phyloP scores from a whole-genome alignment of 2,888 invertebrate genomes.

The Rhagium mordax region DNA sequence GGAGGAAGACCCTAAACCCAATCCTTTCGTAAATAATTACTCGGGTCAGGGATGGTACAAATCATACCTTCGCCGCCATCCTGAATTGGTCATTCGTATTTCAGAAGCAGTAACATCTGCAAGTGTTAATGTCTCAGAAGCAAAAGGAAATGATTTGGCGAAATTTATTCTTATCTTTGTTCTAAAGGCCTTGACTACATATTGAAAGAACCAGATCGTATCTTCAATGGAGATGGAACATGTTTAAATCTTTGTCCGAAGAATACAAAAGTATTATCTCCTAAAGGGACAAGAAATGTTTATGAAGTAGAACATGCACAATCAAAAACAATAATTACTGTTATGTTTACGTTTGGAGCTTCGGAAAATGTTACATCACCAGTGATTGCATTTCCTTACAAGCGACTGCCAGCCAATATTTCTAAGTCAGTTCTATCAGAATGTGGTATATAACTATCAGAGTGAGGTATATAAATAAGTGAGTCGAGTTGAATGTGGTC shows the following conservation, averaged over 20 bases:
- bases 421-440: slow-evolving; percentile 7
- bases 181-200: slow-evolving; percentile 21
- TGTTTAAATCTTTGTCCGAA: slow-evolving; percentile 35
- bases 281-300: slow-evolving; percentile 31
- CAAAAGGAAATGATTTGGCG: slow-evolving; percentile 29
- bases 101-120: slow-evolving; percentile 24
- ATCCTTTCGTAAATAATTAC: too few species aligned
- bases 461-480: too few species aligned
- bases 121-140: neutral
- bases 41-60: too few species aligned
- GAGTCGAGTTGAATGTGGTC: too few species aligned
- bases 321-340: slow-evolving; percentile 13
- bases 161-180: slow-evolving; percentile 39
- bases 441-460: too few species aligned
- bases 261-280: slow-evolving; percentile 31
- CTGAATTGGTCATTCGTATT: too few species aligned
- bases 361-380: neutral
- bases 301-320: slow-evolving; percentile 23
- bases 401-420: slow-evolving; percentile 24
- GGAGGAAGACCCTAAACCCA: too few species aligned
- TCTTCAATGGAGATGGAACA: slow-evolving; percentile 48
- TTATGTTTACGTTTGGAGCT: slow-evolving; percentile 30
- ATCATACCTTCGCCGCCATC: too few species aligned
- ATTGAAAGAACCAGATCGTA: slow-evolving; percentile 43
- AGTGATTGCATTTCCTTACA: slow-evolving; percentile 32